Percentiles rank a stretch among this genome's conserved stretches.
Conservation (phyloP, 2,113 vertebrate species). For the Bettongia penicillata region DNA sequence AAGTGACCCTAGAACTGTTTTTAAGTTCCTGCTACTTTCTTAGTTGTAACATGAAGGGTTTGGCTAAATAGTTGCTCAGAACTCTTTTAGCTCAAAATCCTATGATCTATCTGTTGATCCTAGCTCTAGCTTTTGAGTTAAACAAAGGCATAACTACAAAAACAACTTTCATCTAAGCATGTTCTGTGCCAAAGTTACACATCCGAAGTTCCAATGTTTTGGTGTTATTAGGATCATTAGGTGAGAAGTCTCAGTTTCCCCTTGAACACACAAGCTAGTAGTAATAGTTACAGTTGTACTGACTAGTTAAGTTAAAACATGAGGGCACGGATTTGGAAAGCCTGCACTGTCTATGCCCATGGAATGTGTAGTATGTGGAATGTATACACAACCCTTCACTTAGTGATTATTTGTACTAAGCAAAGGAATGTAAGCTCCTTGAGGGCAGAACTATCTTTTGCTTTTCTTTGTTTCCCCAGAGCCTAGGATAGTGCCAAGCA, state of each 20-base stretch:
- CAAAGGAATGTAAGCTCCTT: not conserved
- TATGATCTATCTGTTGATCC: not conserved
- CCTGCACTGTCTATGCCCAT: not conserved
- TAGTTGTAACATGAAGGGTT: too few relatives aligned
- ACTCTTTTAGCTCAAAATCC: too few relatives aligned
- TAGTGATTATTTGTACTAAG: not conserved
- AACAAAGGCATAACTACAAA: slow-evolving; percentile 31
- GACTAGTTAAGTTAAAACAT: slow-evolving; percentile 22
- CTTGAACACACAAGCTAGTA: not conserved
- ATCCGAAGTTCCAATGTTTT: slow-evolving; percentile 5
- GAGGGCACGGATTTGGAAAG: not conserved
- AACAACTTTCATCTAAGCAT: slow-evolving; percentile 13
- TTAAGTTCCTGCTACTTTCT: too few relatives aligned
- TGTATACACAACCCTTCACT: not conserved
- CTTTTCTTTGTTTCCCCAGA: not conserved
- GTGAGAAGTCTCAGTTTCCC: not conserved
- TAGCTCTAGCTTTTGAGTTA: not conserved
- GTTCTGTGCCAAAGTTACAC: not conserved
- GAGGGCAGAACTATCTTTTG: not conserved
- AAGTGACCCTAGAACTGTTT: too few relatives aligned
- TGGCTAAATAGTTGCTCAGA: too few relatives aligned
- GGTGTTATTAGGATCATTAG: not conserved
- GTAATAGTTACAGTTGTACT: not conserved
- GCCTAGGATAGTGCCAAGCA: not conserved
- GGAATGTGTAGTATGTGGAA: too few relatives aligned